A percentile compares a stretch with the other conserved stretches of the same genome.
These are phyloP conservation scores for Centropyge bicolor DNA, from an alignment of 2,797 vertebrate species.

Conservation along the genomic window DNA sequence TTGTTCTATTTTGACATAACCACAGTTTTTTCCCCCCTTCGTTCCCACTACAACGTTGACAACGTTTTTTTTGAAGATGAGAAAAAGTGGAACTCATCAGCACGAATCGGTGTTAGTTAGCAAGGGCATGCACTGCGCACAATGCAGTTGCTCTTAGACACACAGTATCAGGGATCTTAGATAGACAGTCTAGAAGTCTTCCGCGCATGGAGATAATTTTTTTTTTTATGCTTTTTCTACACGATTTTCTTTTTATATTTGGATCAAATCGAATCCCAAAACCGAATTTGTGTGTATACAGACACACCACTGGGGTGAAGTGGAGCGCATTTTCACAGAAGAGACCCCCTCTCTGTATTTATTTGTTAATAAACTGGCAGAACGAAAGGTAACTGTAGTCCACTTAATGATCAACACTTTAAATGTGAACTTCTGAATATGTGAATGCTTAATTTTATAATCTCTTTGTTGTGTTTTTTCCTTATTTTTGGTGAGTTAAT, in stretches of 20 bases:
- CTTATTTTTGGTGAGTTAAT: conserved; percentile 70
- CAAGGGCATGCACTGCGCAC: conserved; percentile 93
- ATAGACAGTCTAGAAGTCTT: conserved; percentile 83
- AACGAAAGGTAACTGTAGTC: conserved; percentile 89
- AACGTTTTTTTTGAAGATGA: conserved; percentile 83
- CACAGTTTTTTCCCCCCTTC: conserved; percentile 84
- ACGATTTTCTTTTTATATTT: conserved; percentile 82
- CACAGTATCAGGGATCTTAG: conserved; percentile 90
- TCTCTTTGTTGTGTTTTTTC: conserved; percentile 63
- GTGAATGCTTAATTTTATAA: conserved; percentile 77
- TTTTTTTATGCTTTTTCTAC: conserved; percentile 79
- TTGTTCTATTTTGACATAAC: conserved; percentile 86
- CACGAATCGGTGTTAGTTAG: conserved; percentile 85
- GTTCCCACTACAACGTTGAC: conserved; percentile 86
- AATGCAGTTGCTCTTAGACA: conserved; percentile 94
- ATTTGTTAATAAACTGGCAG: conserved; percentile 89
- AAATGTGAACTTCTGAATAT: conserved; percentile 72
- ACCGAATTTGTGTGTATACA: conserved; percentile 84
- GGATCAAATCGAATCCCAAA: conserved; percentile 86
- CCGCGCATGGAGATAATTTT: conserved; percentile 69
- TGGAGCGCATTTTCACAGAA: conserved; percentile 85
- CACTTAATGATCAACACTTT: conserved; percentile 81
- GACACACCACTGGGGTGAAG: conserved; percentile 84
- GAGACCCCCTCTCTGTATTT: conserved; percentile 86
- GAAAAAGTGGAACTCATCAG: conserved; percentile 78